phyloP scores from a whole-genome alignment of 2,797 vertebrate genomes.

The Octomys mimax region DNA sequence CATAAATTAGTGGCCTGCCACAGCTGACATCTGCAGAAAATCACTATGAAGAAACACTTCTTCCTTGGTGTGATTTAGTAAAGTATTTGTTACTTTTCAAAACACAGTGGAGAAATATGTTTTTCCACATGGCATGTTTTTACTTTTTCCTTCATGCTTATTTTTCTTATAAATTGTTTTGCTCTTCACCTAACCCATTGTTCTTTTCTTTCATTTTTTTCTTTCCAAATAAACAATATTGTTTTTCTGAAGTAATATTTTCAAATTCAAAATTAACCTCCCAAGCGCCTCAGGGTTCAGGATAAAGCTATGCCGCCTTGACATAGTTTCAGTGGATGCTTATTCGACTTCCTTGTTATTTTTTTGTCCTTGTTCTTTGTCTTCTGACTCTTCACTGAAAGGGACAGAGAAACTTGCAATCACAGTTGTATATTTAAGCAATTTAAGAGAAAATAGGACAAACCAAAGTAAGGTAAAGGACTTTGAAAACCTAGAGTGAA shows the following conservation, averaged over 20 bases:
- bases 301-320: conserved; percentile 37
- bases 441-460: not conserved
- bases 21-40: conserved; percentile 80
- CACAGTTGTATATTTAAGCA: not conserved
- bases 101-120: conserved; percentile 78
- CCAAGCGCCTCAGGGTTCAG: conserved; percentile 63
- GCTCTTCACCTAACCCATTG: conserved; percentile 80
- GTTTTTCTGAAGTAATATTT: conserved; percentile 82
- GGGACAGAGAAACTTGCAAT: not conserved
- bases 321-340: conserved; percentile 34
- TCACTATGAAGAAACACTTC: conserved; percentile 69
- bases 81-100: conserved; percentile 74
- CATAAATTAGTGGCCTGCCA: conserved; percentile 76
- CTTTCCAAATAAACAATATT: conserved; percentile 84
- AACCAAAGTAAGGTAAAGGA: conserved; percentile 3
- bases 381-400: conserved; percentile 27
- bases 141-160: conserved; percentile 76
- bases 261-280: conserved; percentile 78
- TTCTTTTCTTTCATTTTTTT: conserved; percentile 83
- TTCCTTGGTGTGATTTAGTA: conserved; percentile 56
- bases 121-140: conserved; percentile 80
- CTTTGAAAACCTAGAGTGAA: not conserved
- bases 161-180: conserved; percentile 86
- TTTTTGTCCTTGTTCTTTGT: conserved; percentile 40
- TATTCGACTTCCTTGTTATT: not conserved